Conservation (phyloP, 2,797 vertebrate genomes). For the Taeniopygia guttata region DNA sequence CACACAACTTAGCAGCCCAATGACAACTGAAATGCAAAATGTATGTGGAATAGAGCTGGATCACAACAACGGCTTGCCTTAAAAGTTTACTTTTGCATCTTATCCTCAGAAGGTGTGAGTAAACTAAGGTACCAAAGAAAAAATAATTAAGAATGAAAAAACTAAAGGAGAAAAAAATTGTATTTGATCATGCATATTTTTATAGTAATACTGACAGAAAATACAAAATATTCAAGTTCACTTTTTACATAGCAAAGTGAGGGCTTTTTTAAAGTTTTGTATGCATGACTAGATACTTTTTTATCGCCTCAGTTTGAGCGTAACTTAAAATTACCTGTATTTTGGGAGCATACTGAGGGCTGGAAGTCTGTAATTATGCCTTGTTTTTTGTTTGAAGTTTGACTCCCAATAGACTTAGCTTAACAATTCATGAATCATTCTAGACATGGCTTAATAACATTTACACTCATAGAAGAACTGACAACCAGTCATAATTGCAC, state of each 20-base stretch:
- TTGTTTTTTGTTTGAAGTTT: background rate
- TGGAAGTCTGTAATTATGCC: background rate
- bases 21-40: background rate
- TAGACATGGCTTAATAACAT: background rate
- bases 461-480: background rate
- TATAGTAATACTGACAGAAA: background rate
- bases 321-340: background rate
- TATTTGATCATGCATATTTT: background rate
- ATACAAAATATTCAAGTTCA: background rate
- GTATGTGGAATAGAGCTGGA: background rate
- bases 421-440: background rate
- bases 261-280: background rate
- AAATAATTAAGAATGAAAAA: background rate
- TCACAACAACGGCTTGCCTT: background rate
- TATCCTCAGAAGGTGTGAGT: background rate
- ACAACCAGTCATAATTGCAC: accelerated
- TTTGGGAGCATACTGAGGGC: background rate
- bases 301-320: background rate
- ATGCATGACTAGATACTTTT: background rate
- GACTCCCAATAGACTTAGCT: background rate
- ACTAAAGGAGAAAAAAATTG: accelerated
- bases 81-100: background rate
- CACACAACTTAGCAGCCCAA: background rate
- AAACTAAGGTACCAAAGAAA: background rate
- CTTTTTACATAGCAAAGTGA: background rate